Evolutionary conservation across 2,113 vertebrate species (phyloP).

Genomic region (Oceanodroma tethys): DNA sequence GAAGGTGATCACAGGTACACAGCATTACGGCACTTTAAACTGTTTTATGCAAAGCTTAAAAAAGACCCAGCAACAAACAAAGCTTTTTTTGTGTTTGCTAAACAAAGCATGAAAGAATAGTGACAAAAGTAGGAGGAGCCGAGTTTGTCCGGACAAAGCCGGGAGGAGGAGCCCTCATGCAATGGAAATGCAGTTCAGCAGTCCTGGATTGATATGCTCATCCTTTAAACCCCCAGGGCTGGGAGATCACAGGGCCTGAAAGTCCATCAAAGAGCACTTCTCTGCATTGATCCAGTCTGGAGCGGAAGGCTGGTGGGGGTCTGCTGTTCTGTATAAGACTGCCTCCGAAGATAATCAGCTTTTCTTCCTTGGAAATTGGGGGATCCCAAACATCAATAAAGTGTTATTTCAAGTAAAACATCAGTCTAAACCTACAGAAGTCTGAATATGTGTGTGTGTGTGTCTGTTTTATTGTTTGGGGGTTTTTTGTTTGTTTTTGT

Average conservation of each 20-base stretch:
- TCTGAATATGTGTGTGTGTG: background rate
- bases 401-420: slow-evolving; percentile 37
- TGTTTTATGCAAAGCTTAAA: slow-evolving; percentile 73
- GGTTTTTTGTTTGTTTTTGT: too few relatives aligned
- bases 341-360: slow-evolving; percentile 66
- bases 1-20: slow-evolving; percentile 78
- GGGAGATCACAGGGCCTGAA: slow-evolving; percentile 79
- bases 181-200: slow-evolving; percentile 84
- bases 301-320: slow-evolving; percentile 67
- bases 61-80: slow-evolving; percentile 74
- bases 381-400: slow-evolving; percentile 13
- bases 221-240: slow-evolving; percentile 77
- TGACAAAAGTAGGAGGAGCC: slow-evolving; percentile 79
- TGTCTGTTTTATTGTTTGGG: background rate
- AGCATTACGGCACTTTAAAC: slow-evolving; percentile 70
- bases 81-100: slow-evolving; percentile 81
- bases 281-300: slow-evolving; percentile 75
- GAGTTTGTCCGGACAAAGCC: slow-evolving; percentile 72
- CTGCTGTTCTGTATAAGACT: slow-evolving; percentile 13
- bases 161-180: slow-evolving; percentile 68
- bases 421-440: background rate
- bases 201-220: slow-evolving; percentile 81
- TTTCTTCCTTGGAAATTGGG: slow-evolving; percentile 66
- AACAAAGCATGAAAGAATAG: slow-evolving; percentile 84
- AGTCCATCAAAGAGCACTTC: slow-evolving; percentile 77